Evolutionary conservation across 92 coral and sea anemone species (phyloP).

Genomic region (Epizoanthus fatuus): DNA sequence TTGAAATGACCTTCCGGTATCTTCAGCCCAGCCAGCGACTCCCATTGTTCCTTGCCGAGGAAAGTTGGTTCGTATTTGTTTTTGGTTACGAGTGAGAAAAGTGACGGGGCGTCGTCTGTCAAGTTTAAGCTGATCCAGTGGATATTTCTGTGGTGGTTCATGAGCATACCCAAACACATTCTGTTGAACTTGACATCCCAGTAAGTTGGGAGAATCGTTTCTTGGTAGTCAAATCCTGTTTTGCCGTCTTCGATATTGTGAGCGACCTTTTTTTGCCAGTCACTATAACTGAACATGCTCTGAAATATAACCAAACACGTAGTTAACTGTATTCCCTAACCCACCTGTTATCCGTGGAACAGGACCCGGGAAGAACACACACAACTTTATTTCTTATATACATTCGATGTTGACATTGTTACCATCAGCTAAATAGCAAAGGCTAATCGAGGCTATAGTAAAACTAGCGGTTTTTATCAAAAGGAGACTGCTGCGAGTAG

Average conservation of each 20-base stretch:
- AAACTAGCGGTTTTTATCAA: too few relatives aligned
- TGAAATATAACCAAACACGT: background rate
- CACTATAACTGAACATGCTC: background rate
- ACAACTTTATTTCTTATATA: too few relatives aligned
- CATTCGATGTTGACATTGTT: too few relatives aligned
- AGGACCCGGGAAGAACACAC: too few relatives aligned
- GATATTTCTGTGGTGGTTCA: background rate
- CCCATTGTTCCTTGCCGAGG: constrained; percentile 1
- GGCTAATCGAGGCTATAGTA: too few relatives aligned
- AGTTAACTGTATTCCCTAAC: background rate
- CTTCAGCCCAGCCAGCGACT: background rate
- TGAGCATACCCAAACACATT: background rate
- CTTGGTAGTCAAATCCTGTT: background rate
- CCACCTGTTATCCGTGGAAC: too few relatives aligned
- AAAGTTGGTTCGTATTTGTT: background rate
- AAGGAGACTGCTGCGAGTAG: too few relatives aligned
- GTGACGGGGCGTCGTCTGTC: background rate
- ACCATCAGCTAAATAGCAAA: too few relatives aligned
- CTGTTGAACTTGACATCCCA: background rate
- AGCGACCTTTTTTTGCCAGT: background rate
- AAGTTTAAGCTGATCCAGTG: background rate
- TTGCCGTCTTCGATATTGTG: background rate
- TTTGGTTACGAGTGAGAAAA: background rate
- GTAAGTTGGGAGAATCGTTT: background rate
- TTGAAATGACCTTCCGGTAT: background rate